Conservation (phyloP, 2,888 invertebrate genomes). For the Reticulitermes lucifugus region DNA sequence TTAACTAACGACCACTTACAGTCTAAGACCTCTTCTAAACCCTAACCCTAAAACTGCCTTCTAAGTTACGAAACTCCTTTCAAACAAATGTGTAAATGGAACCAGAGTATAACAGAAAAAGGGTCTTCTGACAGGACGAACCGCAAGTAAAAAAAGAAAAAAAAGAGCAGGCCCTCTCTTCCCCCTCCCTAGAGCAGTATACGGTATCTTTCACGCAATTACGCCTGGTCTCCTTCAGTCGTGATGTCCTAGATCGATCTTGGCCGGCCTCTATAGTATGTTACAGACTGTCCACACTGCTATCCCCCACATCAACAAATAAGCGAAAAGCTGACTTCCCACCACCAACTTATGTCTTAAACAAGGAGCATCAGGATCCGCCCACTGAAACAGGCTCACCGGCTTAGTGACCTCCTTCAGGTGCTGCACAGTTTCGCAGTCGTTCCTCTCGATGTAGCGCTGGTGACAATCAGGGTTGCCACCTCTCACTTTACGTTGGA, state of each 20-base stretch:
- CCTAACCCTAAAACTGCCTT: too few relatives aligned
- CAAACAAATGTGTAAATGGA: slow-evolving; percentile 12
- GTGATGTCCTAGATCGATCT: slow-evolving; percentile 29
- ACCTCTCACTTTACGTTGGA: too few relatives aligned
- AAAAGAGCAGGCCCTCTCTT: neutral
- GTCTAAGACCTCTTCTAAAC: too few relatives aligned
- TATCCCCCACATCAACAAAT: neutral
- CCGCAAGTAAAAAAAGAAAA: neutral
- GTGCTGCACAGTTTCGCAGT: neutral
- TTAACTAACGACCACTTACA: too few relatives aligned
- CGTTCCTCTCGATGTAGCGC: neutral
- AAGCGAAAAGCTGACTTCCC: neutral
- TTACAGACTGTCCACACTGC: slow-evolving; percentile 9
- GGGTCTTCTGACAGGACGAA: slow-evolving; percentile 6
- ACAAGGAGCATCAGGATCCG: neutral
- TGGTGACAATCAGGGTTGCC: too few relatives aligned
- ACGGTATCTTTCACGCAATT: slow-evolving; percentile 16
- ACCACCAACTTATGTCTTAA: neutral
- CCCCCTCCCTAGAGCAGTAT: neutral
- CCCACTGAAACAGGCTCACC: neutral
- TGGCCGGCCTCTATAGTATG: neutral
- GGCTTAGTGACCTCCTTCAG: slow-evolving; percentile 22
- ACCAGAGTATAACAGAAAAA: neutral
- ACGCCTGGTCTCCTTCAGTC: slow-evolving; percentile 7
- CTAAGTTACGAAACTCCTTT: neutral